A percentile compares a stretch with the other conserved stretches of the same genome.
phyloP scores from a whole-genome alignment of 1,140 invertebrate genomes.

The Diorhabda sublineata region DNA sequence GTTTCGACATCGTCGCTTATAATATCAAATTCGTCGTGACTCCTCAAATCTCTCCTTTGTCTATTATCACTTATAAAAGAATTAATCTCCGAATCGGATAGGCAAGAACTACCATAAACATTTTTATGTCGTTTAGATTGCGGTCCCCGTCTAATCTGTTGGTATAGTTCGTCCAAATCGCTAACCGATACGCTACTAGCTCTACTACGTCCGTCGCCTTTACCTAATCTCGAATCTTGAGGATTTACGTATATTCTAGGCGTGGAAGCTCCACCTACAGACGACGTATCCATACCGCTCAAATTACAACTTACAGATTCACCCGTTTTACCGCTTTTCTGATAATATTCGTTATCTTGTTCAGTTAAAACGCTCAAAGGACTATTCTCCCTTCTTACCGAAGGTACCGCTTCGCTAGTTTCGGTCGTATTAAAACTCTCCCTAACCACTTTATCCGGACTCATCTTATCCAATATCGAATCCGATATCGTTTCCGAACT shows the following conservation, averaged over 20 bases:
- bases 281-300: conserved; percentile 23
- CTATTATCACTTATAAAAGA: conserved; percentile 31
- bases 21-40: conserved; percentile 23
- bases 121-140: conserved; percentile 14
- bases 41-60: conserved; percentile 11
- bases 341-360: conserved; percentile 19
- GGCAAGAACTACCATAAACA: conserved; percentile 34
- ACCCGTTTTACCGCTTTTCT: background rate
- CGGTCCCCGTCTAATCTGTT: conserved; percentile 50
- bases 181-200: conserved; percentile 49
- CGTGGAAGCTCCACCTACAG: conserved; percentile 43
- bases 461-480: conserved; percentile 57
- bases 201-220: conserved; percentile 33
- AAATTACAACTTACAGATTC: background rate
- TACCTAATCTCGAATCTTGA: conserved; percentile 30
- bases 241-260: conserved; percentile 37
- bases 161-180: conserved; percentile 57
- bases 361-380: conserved; percentile 17
- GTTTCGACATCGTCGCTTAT: conserved; percentile 41
- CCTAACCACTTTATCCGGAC: conserved; percentile 46
- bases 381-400: conserved; percentile 12
- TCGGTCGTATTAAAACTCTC: conserved; percentile 10
- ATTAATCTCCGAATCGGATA: conserved; percentile 44
- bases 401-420: background rate
- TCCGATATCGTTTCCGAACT: conserved; percentile 68